Base-by-base conservation (phyloP, 2,888 invertebrate species). In the Phaedon cochleariae region DNA sequence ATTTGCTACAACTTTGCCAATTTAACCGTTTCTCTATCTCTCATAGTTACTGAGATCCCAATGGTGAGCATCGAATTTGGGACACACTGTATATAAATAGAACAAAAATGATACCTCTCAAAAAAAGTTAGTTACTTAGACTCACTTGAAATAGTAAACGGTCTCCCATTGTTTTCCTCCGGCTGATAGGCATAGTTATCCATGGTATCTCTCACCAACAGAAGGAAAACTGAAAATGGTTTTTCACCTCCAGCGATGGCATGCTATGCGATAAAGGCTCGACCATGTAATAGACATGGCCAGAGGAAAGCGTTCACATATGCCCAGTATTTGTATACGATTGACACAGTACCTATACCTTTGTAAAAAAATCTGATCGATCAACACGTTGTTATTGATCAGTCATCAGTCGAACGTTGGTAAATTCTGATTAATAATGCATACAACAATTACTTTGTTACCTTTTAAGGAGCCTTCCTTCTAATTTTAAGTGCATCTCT, bases 181-280 rank as follows among this genome's bases (percentile, higher is more conserved):
- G 72, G 70, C 9, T 75, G 69, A 62, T 76, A 77, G 9, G 74
- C 76, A 64, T 71, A 71, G 61, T 77, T 77, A 63, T 77, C 77
- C 77, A 77, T 77, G 37, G 17, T 57, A 17, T 29, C 26, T 57
- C 57, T 22, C 57, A 26, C 15, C 12, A 12, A 4, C 15, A n/a
- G 12, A n/a, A 1, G 41, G 41, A 41, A 41, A 57, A 57, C 45
- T 45, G 45, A 41, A 22, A 57, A 57, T 22, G 6, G 5, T 45
- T 57, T 26, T 29, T 45, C 21, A 21, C 46, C 57, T 22, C 22
- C 34, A 20, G 9, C 26, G 31, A 37, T 57, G 15, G 49, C 64
- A 60, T 51, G 55, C 29, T 45, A 20, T 41, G 41, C 59, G 54
- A 37, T 31, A 41, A 49, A 60, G 55, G 59, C 54, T 55, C 55